Evolutionary conservation across 2,888 invertebrate species (phyloP).

Genomic region (Erebia ligea): DNA sequence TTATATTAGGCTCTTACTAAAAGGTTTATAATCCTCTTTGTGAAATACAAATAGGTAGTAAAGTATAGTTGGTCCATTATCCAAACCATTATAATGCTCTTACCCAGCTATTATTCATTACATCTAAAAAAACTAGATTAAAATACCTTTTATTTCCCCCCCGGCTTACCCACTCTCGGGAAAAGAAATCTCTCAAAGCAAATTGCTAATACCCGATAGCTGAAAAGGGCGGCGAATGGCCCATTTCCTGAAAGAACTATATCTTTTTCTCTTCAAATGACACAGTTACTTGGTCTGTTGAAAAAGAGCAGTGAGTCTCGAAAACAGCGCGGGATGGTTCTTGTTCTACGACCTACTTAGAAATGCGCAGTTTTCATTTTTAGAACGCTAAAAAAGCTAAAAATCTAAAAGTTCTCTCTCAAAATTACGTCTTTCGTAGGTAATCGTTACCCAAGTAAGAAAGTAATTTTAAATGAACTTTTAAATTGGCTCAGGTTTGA

Average conservation of each 20-base stretch:
- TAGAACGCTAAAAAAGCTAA: slow-evolving; percentile 4
- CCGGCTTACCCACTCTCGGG: slow-evolving; percentile 20
- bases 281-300: slow-evolving; percentile 38
- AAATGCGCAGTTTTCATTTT: slow-evolving; percentile 21
- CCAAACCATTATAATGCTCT: slow-evolving; percentile 5
- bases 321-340: slow-evolving; percentile 30
- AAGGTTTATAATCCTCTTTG: not conserved
- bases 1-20: not conserved
- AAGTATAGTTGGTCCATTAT: slow-evolving; percentile 11
- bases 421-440: not conserved
- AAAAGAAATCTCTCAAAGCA: slow-evolving; percentile 62
- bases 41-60: not conserved
- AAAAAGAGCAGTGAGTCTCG: slow-evolving; percentile 36
- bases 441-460: not conserved
- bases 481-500: no score
- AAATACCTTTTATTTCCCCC: slow-evolving; percentile 22
- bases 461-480: no score
- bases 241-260: slow-evolving; percentile 72
- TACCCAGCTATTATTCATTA: slow-evolving; percentile 10
- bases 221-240: slow-evolving; percentile 68
- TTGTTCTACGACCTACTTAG: slow-evolving; percentile 35
- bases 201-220: slow-evolving; percentile 74
- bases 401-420: not conserved
- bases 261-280: slow-evolving; percentile 59
- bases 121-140: slow-evolving; percentile 3